Percentiles rank a stretch among this genome's conserved stretches.
These are phyloP conservation scores for Lysandra bellargus DNA, from an alignment of 2,888 invertebrate genomes.

Conservation along the genomic window DNA sequence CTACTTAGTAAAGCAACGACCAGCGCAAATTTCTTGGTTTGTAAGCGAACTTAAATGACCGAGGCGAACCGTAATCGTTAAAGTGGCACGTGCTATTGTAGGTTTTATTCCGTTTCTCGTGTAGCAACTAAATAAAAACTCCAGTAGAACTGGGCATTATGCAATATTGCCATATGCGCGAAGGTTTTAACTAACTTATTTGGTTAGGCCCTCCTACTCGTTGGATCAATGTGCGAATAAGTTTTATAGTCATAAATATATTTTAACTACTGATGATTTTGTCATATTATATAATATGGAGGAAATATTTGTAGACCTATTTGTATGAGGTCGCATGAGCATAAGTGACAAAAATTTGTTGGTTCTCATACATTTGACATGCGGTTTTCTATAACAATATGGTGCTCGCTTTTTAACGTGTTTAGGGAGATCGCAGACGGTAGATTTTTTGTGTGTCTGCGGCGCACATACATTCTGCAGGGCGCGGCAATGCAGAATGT, in stretches of 20 bases:
- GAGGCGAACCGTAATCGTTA: not conserved
- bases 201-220: conserved; percentile 9
- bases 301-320: not conserved
- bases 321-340: no score
- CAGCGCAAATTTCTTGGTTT: no score
- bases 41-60: not conserved
- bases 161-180: conserved; percentile 12
- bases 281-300: not conserved
- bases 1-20: no score
- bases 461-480: no score
- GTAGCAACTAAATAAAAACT: conserved; percentile 9
- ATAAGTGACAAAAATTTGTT: no score
- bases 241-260: not conserved
- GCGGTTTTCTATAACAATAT: no score
- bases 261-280: not conserved
- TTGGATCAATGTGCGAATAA: conserved; percentile 2
- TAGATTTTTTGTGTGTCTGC: no score
- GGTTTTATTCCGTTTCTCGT: not conserved
- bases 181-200: conserved; percentile 9
- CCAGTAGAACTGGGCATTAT: conserved; percentile 2
- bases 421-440: no score
- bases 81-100: not conserved
- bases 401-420: no score
- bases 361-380: no score
- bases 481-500: no score